Evolutionary conservation across 1,140 invertebrate genomes (phyloP).

Genomic region (Melanaphis sacchari): DNA sequence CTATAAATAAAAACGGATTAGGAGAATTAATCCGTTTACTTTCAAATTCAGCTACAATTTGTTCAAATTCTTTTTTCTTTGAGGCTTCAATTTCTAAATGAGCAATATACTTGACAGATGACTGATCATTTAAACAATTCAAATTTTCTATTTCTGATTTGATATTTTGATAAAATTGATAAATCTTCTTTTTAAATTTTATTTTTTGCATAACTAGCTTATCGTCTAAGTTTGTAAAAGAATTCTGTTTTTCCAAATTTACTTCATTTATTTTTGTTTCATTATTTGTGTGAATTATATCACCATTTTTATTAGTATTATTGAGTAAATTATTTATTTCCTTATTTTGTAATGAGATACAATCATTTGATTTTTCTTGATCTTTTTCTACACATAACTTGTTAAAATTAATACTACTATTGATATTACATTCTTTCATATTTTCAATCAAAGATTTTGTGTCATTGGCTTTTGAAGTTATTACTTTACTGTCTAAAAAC

Average conservation of each 20-base stretch:
- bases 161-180: constrained; percentile 19
- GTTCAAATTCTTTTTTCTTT: constrained; percentile 47
- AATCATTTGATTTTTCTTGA: background rate
- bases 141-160: constrained; percentile 8
- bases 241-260: background rate
- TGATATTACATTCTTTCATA: background rate
- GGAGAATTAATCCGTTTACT: constrained; percentile 39
- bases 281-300: background rate
- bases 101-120: constrained; percentile 12
- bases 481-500: background rate
- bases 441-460: constrained; percentile 12
- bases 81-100: constrained; percentile 53
- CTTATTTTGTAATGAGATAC: background rate
- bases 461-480: background rate
- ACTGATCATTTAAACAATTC: background rate
- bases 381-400: too few species aligned
- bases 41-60: constrained; percentile 13
- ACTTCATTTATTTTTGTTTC: background rate
- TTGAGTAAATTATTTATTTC: background rate
- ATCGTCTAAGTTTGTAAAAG: background rate
- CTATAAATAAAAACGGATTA: constrained; percentile 5
- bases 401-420: background rate
- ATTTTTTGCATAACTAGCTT: background rate
- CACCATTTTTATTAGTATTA: background rate
- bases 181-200: background rate